These are phyloP conservation scores for Chironomus tepperi DNA, from an alignment of 1,140 invertebrate species.

Conservation along the genomic window DNA sequence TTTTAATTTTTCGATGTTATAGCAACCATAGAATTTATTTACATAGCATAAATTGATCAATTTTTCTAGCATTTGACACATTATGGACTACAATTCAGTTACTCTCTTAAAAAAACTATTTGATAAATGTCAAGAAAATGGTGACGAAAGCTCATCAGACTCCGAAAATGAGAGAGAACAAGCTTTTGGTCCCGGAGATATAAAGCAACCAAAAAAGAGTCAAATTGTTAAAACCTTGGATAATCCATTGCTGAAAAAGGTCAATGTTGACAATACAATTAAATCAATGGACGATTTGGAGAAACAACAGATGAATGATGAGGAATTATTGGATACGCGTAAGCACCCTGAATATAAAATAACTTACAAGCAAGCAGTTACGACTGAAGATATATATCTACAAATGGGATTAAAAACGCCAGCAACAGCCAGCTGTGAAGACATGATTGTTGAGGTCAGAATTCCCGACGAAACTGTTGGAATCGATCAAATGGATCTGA, in stretches of 20 bases:
- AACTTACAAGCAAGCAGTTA: slow-evolving; percentile 74
- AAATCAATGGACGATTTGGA: slow-evolving; percentile 46
- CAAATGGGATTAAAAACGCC: slow-evolving; percentile 79
- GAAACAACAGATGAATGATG: slow-evolving; percentile 39
- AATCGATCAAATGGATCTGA: slow-evolving; percentile 54
- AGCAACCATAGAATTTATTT: background rate
- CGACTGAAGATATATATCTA: slow-evolving; percentile 75
- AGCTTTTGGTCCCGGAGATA: background rate
- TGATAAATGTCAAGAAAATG: background rate
- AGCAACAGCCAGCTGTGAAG: slow-evolving; percentile 73
- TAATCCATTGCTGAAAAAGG: background rate
- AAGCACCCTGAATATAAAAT: slow-evolving; percentile 69
- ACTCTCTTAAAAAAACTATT: background rate
- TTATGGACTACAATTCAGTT: background rate
- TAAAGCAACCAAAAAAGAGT: background rate
- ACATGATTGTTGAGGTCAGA: slow-evolving; percentile 64
- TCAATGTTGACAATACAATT: background rate
- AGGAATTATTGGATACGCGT: slow-evolving; percentile 51
- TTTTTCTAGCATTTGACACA: background rate
- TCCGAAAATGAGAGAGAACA: background rate
- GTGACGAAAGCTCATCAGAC: background rate
- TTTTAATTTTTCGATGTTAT: background rate
- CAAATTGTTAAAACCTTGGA: background rate
- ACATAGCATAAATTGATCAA: background rate
- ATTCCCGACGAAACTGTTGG: slow-evolving; percentile 62